Conservation (phyloP, 1,140 invertebrate species). For the Dryas iulia region DNA sequence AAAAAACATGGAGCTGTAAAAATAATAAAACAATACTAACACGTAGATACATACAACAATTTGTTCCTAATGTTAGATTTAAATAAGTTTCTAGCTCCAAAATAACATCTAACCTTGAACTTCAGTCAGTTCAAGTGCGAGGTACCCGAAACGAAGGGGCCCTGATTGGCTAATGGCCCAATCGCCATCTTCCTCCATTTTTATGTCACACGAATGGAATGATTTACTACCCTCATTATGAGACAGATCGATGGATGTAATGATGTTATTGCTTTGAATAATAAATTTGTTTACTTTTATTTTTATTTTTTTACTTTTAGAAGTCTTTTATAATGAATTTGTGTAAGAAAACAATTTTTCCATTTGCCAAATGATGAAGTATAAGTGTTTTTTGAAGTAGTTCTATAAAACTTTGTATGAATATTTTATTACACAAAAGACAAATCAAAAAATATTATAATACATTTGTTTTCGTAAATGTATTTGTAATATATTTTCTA, state of each 20-base stretch:
- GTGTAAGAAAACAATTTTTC: no score
- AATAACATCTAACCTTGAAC: slow-evolving; percentile 55
- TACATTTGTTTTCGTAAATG: no score
- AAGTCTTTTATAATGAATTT: slow-evolving; percentile 11
- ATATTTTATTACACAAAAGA: no score
- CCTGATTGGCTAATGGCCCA: slow-evolving; percentile 59
- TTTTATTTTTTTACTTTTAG: slow-evolving; percentile 1
- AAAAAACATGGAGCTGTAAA: no score
- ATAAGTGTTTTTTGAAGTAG: not conserved
- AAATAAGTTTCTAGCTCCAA: not conserved
- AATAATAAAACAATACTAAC: no score
- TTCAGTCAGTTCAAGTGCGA: slow-evolving; percentile 62
- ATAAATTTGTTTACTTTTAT: not conserved
- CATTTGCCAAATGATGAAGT: no score
- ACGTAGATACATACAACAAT: no score
- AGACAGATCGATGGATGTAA: slow-evolving; percentile 9
- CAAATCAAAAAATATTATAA: no score
- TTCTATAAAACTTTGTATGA: no score
- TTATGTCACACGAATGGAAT: slow-evolving; percentile 54
- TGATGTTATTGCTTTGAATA: not conserved
- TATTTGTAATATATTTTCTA: no score
- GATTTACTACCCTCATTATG: slow-evolving; percentile 48
- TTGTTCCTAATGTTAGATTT: no score
- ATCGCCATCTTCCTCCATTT: slow-evolving; percentile 57
- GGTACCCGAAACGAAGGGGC: slow-evolving; percentile 59